Conservation (phyloP, 2,888 invertebrate genomes). For the Drosophila infuscata region DNA sequence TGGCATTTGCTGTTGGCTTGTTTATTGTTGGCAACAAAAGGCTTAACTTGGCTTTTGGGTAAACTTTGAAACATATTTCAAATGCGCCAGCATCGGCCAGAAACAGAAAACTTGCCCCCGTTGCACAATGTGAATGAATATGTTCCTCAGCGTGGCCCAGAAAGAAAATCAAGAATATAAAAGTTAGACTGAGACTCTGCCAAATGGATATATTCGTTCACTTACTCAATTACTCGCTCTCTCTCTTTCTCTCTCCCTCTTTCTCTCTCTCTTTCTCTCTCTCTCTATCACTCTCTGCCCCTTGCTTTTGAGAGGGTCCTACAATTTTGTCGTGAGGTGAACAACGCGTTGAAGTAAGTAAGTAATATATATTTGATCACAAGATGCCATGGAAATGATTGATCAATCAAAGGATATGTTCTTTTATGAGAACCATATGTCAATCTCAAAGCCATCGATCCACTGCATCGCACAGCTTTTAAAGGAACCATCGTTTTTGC, state of each 20-base stretch:
- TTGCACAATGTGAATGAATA: slow-evolving; percentile 21
- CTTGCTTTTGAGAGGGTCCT: background rate
- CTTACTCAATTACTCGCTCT: background rate
- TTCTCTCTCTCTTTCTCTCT: background rate
- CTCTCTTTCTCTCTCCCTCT: background rate
- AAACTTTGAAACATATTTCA: slow-evolving; percentile 49
- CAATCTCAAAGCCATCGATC: background rate
- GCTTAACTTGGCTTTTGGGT: slow-evolving; percentile 60
- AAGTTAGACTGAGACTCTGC: slow-evolving; percentile 50
- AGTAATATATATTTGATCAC: background rate
- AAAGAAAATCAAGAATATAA: slow-evolving; percentile 70
- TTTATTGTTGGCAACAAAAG: slow-evolving; percentile 63
- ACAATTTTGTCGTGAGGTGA: background rate
- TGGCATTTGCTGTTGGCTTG: slow-evolving; percentile 1
- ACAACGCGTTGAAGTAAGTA: background rate
- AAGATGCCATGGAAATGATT: background rate
- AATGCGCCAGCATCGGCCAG: slow-evolving; percentile 27
- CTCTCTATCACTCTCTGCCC: background rate
- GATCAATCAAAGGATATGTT: background rate
- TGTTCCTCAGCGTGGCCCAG: slow-evolving; percentile 27
- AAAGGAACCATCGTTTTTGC: background rate
- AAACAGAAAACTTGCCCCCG: slow-evolving; percentile 7
- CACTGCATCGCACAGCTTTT: background rate
- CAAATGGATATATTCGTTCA: slow-evolving; percentile 33
- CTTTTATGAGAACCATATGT: background rate